Conservation (phyloP, 2,113 vertebrate genomes). For the Phycodurus eques region DNA sequence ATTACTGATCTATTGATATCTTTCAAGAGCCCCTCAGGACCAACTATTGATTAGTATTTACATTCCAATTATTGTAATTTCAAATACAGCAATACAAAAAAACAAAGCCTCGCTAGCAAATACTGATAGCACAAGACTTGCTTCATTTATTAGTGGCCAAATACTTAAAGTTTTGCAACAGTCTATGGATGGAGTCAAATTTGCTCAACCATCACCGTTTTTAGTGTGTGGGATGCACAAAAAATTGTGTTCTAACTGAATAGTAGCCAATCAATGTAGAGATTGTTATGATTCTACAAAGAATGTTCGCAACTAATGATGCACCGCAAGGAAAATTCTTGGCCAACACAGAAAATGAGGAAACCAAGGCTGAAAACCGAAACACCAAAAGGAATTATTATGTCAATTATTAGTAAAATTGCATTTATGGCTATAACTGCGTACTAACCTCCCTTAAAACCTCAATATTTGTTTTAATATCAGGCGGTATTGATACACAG, state of each 20-base stretch:
- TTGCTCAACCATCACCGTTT: slow-evolving; percentile 38
- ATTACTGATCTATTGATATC: slow-evolving; percentile 32
- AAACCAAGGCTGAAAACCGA: too few species aligned
- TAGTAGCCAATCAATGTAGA: slow-evolving; percentile 13
- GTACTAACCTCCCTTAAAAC: too few species aligned
- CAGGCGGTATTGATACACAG: too few species aligned
- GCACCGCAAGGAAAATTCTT: too few species aligned
- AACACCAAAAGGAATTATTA: too few species aligned
- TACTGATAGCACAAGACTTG: background rate
- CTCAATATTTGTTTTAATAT: too few species aligned
- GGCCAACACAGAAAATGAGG: too few species aligned
- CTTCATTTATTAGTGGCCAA: slow-evolving; percentile 5
- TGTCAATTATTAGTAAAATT: too few species aligned
- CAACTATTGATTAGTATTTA: slow-evolving; percentile 33
- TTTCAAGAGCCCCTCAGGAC: slow-evolving; percentile 13
- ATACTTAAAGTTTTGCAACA: background rate
- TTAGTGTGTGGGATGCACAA: background rate
- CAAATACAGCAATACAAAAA: slow-evolving; percentile 17
- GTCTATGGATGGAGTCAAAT: slow-evolving; percentile 27
- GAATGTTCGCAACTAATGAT: background rate
- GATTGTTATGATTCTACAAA: background rate
- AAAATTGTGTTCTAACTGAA: slow-evolving; percentile 2
- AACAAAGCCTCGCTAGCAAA: slow-evolving; percentile 8
- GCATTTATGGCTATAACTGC: too few species aligned
- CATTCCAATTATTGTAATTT: slow-evolving; percentile 18